phyloP scores from a whole-genome alignment of 2,888 invertebrate genomes.

The Heliconius ismenius region DNA sequence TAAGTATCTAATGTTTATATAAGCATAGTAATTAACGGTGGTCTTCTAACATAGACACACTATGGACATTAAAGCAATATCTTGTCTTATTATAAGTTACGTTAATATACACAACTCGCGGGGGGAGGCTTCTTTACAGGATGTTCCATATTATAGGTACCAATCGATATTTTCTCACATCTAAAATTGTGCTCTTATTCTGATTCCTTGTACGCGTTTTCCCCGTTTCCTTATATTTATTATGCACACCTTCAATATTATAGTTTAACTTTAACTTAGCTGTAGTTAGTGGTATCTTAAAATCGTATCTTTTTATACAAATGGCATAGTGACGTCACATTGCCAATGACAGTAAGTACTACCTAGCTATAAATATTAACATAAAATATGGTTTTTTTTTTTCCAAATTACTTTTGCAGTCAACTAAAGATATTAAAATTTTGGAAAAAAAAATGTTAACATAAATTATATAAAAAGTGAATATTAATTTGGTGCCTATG shows the following conservation, averaged over 20 bases:
- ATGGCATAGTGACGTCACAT: slow-evolving; percentile 51
- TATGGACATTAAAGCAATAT: slow-evolving; percentile 20
- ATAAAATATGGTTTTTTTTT: background rate
- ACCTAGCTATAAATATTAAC: background rate
- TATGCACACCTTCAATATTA: background rate
- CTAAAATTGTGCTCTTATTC: slow-evolving; percentile 14
- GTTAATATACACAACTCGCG: background rate
- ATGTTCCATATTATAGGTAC: background rate
- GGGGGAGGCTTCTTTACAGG: background rate
- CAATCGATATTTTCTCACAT: background rate
- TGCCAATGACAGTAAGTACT: slow-evolving; percentile 60
- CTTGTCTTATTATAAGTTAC: slow-evolving; percentile 1
- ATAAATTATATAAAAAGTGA: background rate
- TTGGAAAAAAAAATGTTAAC: background rate
- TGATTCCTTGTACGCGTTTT: background rate
- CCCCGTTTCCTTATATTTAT: background rate
- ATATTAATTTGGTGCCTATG: background rate
- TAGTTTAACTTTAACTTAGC: background rate
- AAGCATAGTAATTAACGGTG: slow-evolving; percentile 28
- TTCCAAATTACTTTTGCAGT: background rate
- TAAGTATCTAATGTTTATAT: slow-evolving; percentile 27
- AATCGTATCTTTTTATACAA: slow-evolving; percentile 25
- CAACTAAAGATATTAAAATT: background rate
- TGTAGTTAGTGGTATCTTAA: slow-evolving; percentile 3
- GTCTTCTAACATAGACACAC: slow-evolving; percentile 4